Percentiles rank a stretch among this genome's conserved stretches.
These are phyloP conservation scores for Lepilemur septentrionalis DNA, from an alignment of 2,797 vertebrate genomes.

Conservation along the genomic window DNA sequence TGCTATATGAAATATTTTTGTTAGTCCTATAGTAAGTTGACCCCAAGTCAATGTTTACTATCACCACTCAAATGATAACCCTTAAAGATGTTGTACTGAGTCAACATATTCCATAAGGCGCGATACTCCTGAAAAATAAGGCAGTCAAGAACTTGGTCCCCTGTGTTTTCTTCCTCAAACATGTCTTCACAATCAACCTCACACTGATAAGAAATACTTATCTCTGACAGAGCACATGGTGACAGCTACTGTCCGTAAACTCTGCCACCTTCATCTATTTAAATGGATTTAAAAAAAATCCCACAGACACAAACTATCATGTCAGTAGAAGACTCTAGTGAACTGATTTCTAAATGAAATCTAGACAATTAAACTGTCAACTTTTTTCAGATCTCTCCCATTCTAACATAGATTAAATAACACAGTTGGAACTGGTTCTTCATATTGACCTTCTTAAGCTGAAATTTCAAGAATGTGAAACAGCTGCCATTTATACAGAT, in stretches of 20 bases:
- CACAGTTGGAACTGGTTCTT: background rate
- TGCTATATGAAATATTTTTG: background rate
- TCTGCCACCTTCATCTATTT: background rate
- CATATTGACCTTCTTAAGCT: background rate
- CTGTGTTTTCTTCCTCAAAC: background rate
- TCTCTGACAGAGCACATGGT: background rate
- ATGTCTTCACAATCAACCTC: background rate
- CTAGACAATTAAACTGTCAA: background rate
- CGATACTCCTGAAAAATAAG: background rate
- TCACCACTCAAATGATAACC: background rate
- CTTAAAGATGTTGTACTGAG: background rate
- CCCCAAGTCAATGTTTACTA: background rate
- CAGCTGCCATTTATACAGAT: background rate
- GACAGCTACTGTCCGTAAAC: background rate
- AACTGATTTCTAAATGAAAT: background rate
- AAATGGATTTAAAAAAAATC: background rate
- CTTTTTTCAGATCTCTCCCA: background rate
- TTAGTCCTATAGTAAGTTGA: background rate
- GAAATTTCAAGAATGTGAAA: slow-evolving; percentile 38
- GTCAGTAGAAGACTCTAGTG: background rate
- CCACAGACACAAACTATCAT: background rate
- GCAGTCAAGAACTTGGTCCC: background rate
- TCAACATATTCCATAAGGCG: background rate
- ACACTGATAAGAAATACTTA: background rate
- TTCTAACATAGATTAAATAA: background rate